Percentiles rank a stretch among this genome's conserved stretches.
These are phyloP conservation scores for Nibea albiflora DNA, from an alignment of 2,113 vertebrate species.

Conservation along the genomic window DNA sequence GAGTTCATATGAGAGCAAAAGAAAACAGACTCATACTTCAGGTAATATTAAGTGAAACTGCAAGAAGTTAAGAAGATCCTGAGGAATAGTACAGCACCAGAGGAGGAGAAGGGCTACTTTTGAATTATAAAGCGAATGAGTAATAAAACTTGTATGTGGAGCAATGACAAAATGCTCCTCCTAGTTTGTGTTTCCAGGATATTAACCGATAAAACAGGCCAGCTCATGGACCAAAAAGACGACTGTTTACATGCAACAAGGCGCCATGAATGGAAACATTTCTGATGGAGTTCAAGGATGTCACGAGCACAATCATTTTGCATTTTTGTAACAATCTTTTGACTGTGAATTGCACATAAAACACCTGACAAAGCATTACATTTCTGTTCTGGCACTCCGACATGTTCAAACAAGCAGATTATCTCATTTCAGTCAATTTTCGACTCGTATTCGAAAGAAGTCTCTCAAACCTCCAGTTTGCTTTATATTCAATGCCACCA, in stretches of 20 bases:
- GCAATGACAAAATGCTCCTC: conserved; percentile 14
- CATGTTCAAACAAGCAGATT: neutral
- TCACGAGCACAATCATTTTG: neutral
- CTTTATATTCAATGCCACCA: conserved; percentile 25
- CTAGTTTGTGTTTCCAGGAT: conserved; percentile 29
- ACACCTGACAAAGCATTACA: neutral
- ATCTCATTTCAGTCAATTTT: neutral
- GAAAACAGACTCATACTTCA: conserved; percentile 31
- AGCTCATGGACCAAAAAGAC: conserved; percentile 63
- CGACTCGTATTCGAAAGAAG: neutral
- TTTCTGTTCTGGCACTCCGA: conserved; percentile 7
- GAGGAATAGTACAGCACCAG: conserved; percentile 20
- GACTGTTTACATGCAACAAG: conserved; percentile 61
- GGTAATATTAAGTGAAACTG: conserved; percentile 30
- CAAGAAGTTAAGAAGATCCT: conserved; percentile 12
- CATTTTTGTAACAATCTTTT: neutral
- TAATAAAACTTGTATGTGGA: conserved; percentile 2
- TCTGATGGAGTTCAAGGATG: conserved; percentile 15
- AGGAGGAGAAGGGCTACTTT: conserved; percentile 29
- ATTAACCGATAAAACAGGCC: conserved; percentile 28
- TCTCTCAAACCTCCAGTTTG: conserved; percentile 18
- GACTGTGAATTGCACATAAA: conserved; percentile 30
- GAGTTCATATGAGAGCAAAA: conserved; percentile 36
- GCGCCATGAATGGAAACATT: conserved; percentile 49
- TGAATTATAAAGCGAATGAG: conserved; percentile 14